Base-by-base conservation (phyloP, 2,888 invertebrate genomes). In the Oxytorus armatus region DNA sequence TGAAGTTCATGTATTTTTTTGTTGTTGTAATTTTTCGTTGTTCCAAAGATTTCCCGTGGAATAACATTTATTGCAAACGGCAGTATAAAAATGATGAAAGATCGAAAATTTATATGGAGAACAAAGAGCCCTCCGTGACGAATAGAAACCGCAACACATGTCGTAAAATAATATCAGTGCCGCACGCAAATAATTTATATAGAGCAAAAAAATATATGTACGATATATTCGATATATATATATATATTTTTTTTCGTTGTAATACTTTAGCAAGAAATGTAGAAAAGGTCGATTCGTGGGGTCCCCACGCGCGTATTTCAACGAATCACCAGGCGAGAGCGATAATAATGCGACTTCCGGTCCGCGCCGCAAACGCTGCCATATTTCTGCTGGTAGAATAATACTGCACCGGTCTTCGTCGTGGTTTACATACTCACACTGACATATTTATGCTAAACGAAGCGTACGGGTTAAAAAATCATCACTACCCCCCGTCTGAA, bases 281-380 rank as follows among this genome's bases (percentile, higher is more conserved):
- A 42, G 49, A 42, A 74, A 25, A 44, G 18, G 42, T 69, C 44
- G 5, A 21, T 69, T 61, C 65, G 57, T 59, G 66, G 51, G 69
- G 57, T 57, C 49, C 25, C 57, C 51, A 44, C 16, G 83, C 69
- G 79, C 82, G 85, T 80, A 55, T 82, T 23, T 53, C 77, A 80
- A 81, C 79, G 79, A 84, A 77, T 73, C 65, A 59, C 77, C 70
- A 42, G 65, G 23, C 42, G 49, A 57, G 68, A 72, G 74, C 83
- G 87, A 87, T 87, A 87, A 87, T 82, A 82, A 84, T 79, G 81
- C 77, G 77, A 77, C 80, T 87, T 87, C 87, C 87, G 87, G 85
- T 81, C 51, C 49, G 57, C 11, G 47, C 55, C 44, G 29, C 73
- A 68, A 63, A 29, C 68, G 61, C 68, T 36, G 55, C 69, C 47